phyloP scores from a whole-genome alignment of 1,140 invertebrate genomes.

The Magallana angulata region DNA sequence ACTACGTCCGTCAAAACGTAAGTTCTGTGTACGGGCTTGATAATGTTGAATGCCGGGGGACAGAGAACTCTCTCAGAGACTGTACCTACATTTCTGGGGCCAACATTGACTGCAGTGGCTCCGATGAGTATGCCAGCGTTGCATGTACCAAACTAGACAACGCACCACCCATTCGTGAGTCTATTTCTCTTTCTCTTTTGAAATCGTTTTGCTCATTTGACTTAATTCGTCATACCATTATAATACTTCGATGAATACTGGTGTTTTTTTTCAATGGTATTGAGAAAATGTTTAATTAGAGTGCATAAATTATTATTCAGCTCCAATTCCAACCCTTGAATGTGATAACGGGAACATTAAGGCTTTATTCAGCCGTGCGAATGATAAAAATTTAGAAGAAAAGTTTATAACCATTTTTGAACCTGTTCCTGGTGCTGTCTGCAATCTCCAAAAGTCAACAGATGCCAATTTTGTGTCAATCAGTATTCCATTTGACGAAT shows the following conservation, averaged over 20 bases:
- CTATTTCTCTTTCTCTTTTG: background rate
- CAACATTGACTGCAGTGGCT: slow-evolving; percentile 82
- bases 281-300: too few species aligned
- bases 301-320: slow-evolving; percentile 44
- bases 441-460: background rate
- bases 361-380: slow-evolving; percentile 63
- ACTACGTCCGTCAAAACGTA: slow-evolving; percentile 51
- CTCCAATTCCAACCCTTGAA: slow-evolving; percentile 61
- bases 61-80: slow-evolving; percentile 83
- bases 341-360: slow-evolving; percentile 63
- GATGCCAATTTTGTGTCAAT: slow-evolving; percentile 58
- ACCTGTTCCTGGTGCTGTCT: slow-evolving; percentile 35
- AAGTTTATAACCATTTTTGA: slow-evolving; percentile 65
- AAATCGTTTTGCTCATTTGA: background rate
- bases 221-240: background rate
- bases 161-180: slow-evolving; percentile 46
- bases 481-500: slow-evolving; percentile 65
- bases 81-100: slow-evolving; percentile 87
- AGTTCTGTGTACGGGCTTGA: slow-evolving; percentile 81
- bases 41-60: slow-evolving; percentile 85
- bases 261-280: too few species aligned
- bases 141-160: slow-evolving; percentile 79
- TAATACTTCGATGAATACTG: background rate
- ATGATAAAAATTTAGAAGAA: slow-evolving; percentile 62
- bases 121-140: slow-evolving; percentile 87